phyloP scores from a whole-genome alignment of 2,113 vertebrate species.

The Proteles cristata region DNA sequence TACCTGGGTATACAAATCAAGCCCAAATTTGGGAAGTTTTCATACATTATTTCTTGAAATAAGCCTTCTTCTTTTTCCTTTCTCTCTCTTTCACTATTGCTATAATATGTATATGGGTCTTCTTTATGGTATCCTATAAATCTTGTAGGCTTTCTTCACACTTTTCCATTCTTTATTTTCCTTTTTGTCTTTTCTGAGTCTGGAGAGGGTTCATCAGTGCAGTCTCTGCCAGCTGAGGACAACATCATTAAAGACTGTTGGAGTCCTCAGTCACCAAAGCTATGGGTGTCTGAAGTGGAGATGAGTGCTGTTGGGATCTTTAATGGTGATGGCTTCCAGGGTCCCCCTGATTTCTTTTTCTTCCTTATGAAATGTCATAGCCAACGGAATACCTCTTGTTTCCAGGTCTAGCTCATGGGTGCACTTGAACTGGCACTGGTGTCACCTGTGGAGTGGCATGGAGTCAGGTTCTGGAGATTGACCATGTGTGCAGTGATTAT shows the following conservation, averaged over 20 bases:
- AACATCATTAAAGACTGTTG: neutral
- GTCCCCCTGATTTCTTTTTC: neutral
- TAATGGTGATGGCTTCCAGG: neutral
- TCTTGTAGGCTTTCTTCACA: neutral
- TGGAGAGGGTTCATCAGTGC: neutral
- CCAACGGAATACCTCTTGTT: neutral
- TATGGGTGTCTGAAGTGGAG: neutral
- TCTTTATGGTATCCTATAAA: neutral
- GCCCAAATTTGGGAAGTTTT: neutral
- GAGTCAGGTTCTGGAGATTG: neutral
- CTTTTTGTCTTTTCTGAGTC: neutral
- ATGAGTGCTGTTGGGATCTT: neutral
- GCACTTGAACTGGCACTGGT: neutral
- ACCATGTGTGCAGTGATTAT: neutral
- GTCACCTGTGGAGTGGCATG: neutral
- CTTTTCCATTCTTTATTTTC: neutral
- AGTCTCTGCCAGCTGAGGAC: neutral
- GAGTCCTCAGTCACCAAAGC: neutral
- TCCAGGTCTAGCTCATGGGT: neutral
- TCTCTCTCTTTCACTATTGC: neutral
- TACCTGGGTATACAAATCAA: neutral
- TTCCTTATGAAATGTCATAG: neutral
- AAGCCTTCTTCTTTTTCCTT: neutral
- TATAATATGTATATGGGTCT: neutral
- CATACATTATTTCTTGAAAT: neutral